A percentile compares a stretch with the other conserved stretches of the same genome.
Conservation (phyloP, 1,140 invertebrate species). For the Cylas formicarius region DNA sequence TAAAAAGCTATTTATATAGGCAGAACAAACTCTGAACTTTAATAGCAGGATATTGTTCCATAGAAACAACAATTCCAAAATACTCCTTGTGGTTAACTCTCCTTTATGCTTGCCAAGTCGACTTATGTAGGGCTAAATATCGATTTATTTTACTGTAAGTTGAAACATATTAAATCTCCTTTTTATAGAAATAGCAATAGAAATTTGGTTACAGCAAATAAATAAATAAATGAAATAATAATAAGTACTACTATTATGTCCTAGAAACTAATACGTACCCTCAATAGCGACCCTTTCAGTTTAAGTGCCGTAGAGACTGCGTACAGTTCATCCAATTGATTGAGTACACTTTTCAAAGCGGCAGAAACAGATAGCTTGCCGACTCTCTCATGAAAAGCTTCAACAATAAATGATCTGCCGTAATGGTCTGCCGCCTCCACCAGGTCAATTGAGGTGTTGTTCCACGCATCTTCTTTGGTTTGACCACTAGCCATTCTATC, state of each 20-base stretch:
- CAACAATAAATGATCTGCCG: conserved; percentile 65
- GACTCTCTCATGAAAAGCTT: conserved; percentile 55
- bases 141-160: too few relatives aligned
- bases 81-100: too few relatives aligned
- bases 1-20: too few relatives aligned
- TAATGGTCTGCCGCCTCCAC: conserved; percentile 70
- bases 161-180: too few relatives aligned
- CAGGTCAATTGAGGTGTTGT: conserved; percentile 71
- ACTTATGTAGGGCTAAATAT: too few relatives aligned
- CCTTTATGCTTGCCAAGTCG: too few relatives aligned
- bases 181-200: too few relatives aligned
- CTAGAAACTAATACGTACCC: conserved; percentile 53
- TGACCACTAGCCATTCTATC: conserved; percentile 52
- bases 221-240: too few relatives aligned
- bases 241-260: not conserved
- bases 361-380: conserved; percentile 46
- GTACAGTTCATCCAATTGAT: conserved; percentile 68
- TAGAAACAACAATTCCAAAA: too few relatives aligned
- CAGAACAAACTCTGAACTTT: too few relatives aligned
- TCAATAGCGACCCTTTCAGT: conserved; percentile 66
- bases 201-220: too few relatives aligned
- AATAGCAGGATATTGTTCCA: too few relatives aligned
- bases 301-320: conserved; percentile 66
- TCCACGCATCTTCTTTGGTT: conserved; percentile 72
- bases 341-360: conserved; percentile 57